phyloP scores from a whole-genome alignment of 2,888 invertebrate species.

The Sphaerophoria rueppellii region DNA sequence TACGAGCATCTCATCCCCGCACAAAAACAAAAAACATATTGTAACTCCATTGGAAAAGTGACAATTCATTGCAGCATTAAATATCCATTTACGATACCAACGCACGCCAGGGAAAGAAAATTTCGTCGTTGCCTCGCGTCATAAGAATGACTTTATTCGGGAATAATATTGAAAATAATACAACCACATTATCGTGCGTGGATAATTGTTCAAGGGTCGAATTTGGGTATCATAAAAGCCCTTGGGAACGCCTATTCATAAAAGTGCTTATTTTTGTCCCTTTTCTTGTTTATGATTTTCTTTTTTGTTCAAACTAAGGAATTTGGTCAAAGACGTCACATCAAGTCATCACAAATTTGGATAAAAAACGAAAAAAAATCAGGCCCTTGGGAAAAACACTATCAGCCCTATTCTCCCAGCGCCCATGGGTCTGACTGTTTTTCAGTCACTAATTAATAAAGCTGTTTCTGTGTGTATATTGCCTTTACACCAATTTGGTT shows the following conservation, averaged over 20 bases:
- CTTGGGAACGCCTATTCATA: not conserved
- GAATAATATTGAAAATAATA: not conserved
- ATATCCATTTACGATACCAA: constrained; percentile 36
- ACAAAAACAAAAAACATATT: constrained; percentile 4
- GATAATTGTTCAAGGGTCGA: not conserved
- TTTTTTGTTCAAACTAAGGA: too few species aligned
- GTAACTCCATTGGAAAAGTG: constrained; percentile 31
- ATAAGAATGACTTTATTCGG: constrained; percentile 31
- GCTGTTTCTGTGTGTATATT: constrained; percentile 16
- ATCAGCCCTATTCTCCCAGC: not conserved
- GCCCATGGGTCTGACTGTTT: constrained; percentile 4
- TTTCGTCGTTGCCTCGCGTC: constrained; percentile 5
- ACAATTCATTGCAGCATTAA: constrained; percentile 59
- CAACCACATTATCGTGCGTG: constrained; percentile 20
- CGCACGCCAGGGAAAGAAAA: not conserved
- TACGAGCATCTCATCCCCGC: not conserved
- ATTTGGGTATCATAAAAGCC: not conserved
- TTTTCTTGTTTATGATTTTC: too few species aligned
- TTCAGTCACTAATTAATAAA: constrained; percentile 53
- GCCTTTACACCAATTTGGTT: not conserved
- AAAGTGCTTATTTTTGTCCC: too few species aligned
- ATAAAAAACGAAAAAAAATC: not conserved
- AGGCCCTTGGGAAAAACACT: not conserved
- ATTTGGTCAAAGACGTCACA: too few species aligned
- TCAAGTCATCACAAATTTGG: not conserved